Evolutionary conservation across 1,140 invertebrate genomes (phyloP), one percentile per base, ranked within the genome.

Genomic region (Muscidifurax raptorellus): DNA sequence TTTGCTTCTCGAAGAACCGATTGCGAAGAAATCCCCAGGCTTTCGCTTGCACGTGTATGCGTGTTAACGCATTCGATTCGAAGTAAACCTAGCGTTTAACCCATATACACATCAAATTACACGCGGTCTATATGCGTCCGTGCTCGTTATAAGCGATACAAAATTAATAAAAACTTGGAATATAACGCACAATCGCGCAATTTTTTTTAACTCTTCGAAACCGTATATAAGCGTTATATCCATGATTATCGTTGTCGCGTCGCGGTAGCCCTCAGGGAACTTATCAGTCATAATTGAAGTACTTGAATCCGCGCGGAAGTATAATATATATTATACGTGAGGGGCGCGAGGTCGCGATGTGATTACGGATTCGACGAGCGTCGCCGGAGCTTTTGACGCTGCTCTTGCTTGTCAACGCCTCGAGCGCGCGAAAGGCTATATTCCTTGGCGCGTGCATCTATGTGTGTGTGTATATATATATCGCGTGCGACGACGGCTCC

Each of bases 341-440:
- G 28, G 18, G n/a, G 3, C 59, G n/a, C 32, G 32, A 18, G 36
- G n/a, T n/a, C 18, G 82, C 69, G 74, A 74, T 44, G 72, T 44
- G 78, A 85, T 85, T 85, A 80, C 59, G n/a, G 72, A 76, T 80
- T 80, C 83, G 52, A 76, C 32, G 78, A 12, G 78, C 83, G 52
- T 47, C 78, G 76, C 44, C 36, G 47, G n/a, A 59, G 83, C 83
- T 84, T 84, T 84, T 79, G 66, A 80, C 52, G 74, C 36, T 30
- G 32, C 40, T 40, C 36, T 13, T n/a, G 15, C 28, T 36, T 22
- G 12, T 59, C 44, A 69, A 27, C 78, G 71, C 44, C n/a, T 18
- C 13, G 3, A 25, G 22, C 44, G 3, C 40, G 22, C 44, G 25
- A 75, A 64, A 66, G 47, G 36, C 13, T 72, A 75, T 75, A 30